These are phyloP conservation scores for Pheucticus melanocephalus DNA, from an alignment of 2,113 vertebrate genomes.

Conservation along the genomic window DNA sequence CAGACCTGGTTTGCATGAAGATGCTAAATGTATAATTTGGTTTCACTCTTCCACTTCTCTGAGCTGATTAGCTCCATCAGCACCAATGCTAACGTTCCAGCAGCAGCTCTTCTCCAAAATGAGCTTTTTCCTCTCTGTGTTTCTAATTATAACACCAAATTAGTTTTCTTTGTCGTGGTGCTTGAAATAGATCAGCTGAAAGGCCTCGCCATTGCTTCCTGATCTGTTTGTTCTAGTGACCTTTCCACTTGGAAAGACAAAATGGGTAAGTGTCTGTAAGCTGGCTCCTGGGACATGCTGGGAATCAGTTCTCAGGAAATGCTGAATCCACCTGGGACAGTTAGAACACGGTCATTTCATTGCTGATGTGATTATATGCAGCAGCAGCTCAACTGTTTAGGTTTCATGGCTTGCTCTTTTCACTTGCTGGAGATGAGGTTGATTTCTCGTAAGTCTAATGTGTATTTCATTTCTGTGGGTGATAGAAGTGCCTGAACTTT, in stretches of 20 bases:
- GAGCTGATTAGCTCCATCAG: conserved; percentile 41
- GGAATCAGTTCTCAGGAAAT: conserved; percentile 38
- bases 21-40: conserved; percentile 1
- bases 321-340: not conserved
- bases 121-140: conserved; percentile 33
- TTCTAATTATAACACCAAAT: conserved; percentile 51
- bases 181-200: conserved; percentile 46
- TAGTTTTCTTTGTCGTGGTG: conserved; percentile 47
- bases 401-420: not conserved
- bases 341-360: not conserved
- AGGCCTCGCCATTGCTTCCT: not conserved
- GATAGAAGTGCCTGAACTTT: conserved; percentile 7
- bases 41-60: conserved; percentile 6
- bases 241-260: conserved; percentile 49
- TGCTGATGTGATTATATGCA: conserved; percentile 13
- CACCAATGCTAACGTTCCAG: not conserved
- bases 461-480: not conserved
- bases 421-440: not conserved
- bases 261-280: conserved; percentile 17
- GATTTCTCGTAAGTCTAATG: not conserved
- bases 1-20: not conserved
- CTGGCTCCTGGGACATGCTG: conserved; percentile 25
- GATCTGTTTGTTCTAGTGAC: conserved; percentile 36
- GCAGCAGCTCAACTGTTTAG: not conserved
- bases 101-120: conserved; percentile 31